A percentile compares a stretch with the other conserved stretches of the same genome.
Evolutionary conservation across 2,797 vertebrate genomes (phyloP).

Genomic region (Pachyuromys duprasi): DNA sequence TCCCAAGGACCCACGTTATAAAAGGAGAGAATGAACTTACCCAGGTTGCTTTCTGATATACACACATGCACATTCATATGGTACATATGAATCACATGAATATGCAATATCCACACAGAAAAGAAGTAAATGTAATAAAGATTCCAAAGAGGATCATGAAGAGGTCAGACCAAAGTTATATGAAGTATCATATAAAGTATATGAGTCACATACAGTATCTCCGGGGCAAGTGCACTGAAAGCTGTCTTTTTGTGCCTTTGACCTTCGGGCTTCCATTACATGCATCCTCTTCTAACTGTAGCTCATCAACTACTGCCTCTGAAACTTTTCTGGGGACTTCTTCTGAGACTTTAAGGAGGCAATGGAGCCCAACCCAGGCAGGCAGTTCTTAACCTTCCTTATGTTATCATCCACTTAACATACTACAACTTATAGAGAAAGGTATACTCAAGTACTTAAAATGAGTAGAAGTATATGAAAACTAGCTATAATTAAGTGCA

Average conservation of each 20-base stretch:
- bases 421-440: neutral
- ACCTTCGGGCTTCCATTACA: neutral
- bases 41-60: neutral
- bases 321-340: neutral
- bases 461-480: neutral
- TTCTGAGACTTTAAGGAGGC: neutral
- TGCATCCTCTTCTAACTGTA: neutral
- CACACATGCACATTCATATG: neutral
- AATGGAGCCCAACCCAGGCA: neutral
- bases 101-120: neutral
- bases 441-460: neutral
- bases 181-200: neutral
- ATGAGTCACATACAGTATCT: neutral
- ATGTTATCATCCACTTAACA: neutral
- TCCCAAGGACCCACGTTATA: neutral
- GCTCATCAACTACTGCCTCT: neutral
- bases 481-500: conserved; percentile 3
- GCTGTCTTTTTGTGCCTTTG: neutral
- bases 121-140: neutral
- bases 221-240: neutral
- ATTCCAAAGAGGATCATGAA: neutral
- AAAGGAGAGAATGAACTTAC: neutral
- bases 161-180: neutral
- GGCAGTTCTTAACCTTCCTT: neutral
- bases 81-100: neutral